A percentile compares a stretch with the other conserved stretches of the same genome.
Evolutionary conservation across 1,140 invertebrate genomes (phyloP).

Genomic region (Heterodera schachtii): DNA sequence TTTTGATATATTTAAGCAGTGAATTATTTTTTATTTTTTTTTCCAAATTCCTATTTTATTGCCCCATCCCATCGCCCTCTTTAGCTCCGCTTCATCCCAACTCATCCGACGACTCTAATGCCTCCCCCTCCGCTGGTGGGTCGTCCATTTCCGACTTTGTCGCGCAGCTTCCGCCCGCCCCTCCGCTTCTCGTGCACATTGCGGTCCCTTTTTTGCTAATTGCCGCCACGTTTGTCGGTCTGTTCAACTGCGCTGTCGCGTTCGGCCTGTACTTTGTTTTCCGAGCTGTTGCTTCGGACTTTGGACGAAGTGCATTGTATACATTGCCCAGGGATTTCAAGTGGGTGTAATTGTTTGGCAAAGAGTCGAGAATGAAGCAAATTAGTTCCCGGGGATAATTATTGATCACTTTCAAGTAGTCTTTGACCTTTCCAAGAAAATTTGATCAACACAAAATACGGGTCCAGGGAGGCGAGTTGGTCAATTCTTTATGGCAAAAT

Average conservation of each 20-base stretch:
- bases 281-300: conserved; percentile 21
- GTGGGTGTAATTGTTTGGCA: conserved; percentile 15
- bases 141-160: background rate
- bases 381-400: background rate
- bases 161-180: background rate
- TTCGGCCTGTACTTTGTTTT: conserved; percentile 32
- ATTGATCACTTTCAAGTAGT: too few species aligned
- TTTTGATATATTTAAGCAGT: too few species aligned
- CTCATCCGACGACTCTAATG: background rate
- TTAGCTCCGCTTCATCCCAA: background rate
- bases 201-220: background rate
- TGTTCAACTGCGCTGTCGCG: background rate
- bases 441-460: too few species aligned
- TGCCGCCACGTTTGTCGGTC: background rate
- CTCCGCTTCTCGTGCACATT: background rate
- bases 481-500: too few species aligned
- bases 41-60: too few species aligned
- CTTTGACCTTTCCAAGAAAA: background rate
- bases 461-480: too few species aligned
- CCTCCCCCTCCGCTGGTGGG: background rate
- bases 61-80: background rate
- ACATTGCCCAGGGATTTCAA: conserved; percentile 39
- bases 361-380: too few species aligned
- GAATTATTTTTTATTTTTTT: too few species aligned
- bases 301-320: conserved; percentile 19